Evolutionary conservation across 2,113 vertebrate species (phyloP).

Genomic region (Nannospalax galili): DNA sequence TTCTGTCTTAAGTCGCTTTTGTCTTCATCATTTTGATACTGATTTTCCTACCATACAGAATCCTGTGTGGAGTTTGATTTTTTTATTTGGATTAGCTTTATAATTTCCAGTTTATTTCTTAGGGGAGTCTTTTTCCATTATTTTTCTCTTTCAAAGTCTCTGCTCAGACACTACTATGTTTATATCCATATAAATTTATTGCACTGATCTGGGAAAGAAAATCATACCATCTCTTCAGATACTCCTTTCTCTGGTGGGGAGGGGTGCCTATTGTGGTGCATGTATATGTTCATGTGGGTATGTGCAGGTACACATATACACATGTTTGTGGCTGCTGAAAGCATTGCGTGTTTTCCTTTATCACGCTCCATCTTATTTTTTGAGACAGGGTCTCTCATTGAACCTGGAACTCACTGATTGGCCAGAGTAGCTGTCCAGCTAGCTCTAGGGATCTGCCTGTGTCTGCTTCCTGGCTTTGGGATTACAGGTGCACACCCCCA

Average conservation of each 20-base stretch:
- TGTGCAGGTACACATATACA: not conserved
- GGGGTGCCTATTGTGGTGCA: not conserved
- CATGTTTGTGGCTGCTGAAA: not conserved
- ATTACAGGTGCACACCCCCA: not conserved
- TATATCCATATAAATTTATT: not conserved
- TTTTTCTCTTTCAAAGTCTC: not conserved
- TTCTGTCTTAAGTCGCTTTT: constrained; percentile 79
- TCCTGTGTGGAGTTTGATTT: constrained; percentile 2
- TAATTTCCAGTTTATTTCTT: constrained; percentile 71
- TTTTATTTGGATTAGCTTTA: constrained; percentile 55
- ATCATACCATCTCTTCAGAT: not conserved
- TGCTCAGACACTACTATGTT: not conserved
- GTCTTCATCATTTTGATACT: constrained; percentile 73
- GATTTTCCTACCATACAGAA: constrained; percentile 76
- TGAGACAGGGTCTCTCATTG: not conserved
- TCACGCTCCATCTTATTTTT: not conserved
- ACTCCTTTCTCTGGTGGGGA: no score
- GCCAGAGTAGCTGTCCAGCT: no score
- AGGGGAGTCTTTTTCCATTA: not conserved
- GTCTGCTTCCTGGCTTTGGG: not conserved
- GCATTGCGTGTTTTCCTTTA: not conserved
- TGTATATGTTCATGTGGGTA: not conserved
- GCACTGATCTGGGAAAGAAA: not conserved
- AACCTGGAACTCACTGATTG: not conserved
- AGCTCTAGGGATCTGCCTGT: not conserved